A percentile compares a stretch with the other conserved stretches of the same genome.
These are phyloP conservation scores for Psilopsiagon aurifrons DNA, from an alignment of 2,113 vertebrate genomes.

Conservation along the genomic window DNA sequence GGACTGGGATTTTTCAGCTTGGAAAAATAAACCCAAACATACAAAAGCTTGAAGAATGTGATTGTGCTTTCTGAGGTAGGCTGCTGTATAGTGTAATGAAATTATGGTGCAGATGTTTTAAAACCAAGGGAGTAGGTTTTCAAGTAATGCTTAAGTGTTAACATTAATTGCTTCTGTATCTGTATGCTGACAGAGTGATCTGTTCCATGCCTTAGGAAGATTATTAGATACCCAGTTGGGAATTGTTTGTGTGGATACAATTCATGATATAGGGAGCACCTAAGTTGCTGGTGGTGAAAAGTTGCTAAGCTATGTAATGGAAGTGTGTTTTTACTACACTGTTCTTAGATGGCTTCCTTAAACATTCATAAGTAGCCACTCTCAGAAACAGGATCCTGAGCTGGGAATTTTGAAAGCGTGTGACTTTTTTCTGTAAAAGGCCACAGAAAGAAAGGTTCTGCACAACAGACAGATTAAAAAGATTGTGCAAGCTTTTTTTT, in stretches of 20 bases:
- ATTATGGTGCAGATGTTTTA: background rate
- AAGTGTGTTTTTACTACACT: background rate
- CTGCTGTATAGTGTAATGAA: background rate
- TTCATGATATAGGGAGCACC: background rate
- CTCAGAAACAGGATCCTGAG: background rate
- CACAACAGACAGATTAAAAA: background rate
- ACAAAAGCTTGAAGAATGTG: background rate
- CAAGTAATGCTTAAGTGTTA: background rate
- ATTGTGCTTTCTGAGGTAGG: background rate
- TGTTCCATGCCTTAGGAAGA: background rate
- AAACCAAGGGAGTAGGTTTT: background rate
- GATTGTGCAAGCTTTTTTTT: background rate
- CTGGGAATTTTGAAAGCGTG: background rate
- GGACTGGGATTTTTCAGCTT: background rate
- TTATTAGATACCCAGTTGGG: background rate
- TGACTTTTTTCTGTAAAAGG: background rate
- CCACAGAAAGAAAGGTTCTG: background rate
- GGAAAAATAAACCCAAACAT: background rate
- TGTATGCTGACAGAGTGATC: background rate
- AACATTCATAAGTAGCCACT: background rate
- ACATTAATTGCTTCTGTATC: background rate
- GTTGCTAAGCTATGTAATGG: background rate
- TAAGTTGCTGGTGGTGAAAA: background rate
- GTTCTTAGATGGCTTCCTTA: background rate
- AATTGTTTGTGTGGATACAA: background rate